These are phyloP conservation scores for Lytechinus pictus DNA, from an alignment of 35 echinoderm and acorn worm genomes.

Conservation along the genomic window DNA sequence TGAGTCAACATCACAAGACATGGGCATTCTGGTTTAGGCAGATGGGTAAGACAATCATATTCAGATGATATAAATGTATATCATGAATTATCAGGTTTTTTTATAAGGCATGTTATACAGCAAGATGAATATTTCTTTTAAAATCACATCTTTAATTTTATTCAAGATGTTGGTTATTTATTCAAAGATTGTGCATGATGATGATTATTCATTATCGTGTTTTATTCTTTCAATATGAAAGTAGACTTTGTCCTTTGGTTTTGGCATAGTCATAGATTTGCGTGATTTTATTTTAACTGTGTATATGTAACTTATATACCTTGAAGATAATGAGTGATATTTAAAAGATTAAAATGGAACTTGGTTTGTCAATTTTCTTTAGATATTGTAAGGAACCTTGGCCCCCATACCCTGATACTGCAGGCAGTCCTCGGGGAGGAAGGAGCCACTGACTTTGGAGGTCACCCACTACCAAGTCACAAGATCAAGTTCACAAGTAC, in stretches of 20 bases:
- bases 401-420: constrained; percentile 75
- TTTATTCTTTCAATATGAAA: too few relatives aligned
- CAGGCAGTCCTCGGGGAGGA: constrained; percentile 91
- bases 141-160: too few relatives aligned
- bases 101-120: too few relatives aligned
- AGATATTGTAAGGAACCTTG: constrained; percentile 82
- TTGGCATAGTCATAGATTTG: too few relatives aligned
- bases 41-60: constrained; percentile 76
- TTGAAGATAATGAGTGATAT: not conserved
- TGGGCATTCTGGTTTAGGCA: constrained; percentile 93
- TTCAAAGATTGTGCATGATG: too few relatives aligned
- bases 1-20: constrained; percentile 87
- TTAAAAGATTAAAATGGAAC: not conserved
- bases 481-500: constrained; percentile 90
- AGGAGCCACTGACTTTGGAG: constrained; percentile 69
- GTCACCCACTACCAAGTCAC: constrained; percentile 68
- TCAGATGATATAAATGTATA: too few relatives aligned
- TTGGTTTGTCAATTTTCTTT: not conserved
- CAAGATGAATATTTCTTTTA: too few relatives aligned
- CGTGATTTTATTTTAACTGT: too few relatives aligned
- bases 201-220: too few relatives aligned
- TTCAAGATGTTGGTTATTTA: too few relatives aligned
- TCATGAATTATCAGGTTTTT: too few relatives aligned
- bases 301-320: not conserved
- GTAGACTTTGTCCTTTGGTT: too few relatives aligned